A percentile compares a stretch with the other conserved stretches of the same genome.
These are phyloP conservation scores for Falco punctatus DNA, from an alignment of 2,113 vertebrate species.

Conservation along the genomic window DNA sequence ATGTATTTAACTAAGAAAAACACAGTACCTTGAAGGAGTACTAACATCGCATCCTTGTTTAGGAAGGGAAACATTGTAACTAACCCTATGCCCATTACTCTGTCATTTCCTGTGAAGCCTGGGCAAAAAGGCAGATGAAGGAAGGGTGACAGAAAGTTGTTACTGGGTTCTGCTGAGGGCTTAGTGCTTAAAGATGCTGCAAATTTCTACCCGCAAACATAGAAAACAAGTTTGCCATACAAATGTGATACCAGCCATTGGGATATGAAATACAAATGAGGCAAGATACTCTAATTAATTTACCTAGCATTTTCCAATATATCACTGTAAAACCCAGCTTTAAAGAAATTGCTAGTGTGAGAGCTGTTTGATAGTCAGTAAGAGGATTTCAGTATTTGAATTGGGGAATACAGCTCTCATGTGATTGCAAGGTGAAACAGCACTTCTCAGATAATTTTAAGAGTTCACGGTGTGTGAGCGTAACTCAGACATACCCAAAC, in stretches of 20 bases:
- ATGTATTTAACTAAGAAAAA: neutral
- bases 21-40: neutral
- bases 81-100: neutral
- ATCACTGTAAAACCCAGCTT: neutral
- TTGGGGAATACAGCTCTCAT: neutral
- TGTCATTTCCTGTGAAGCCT: neutral
- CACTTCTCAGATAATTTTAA: neutral
- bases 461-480: neutral
- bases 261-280: neutral
- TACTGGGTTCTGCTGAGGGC: rapidly evolving
- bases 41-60: neutral
- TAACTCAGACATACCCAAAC: neutral
- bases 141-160: neutral
- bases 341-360: neutral
- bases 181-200: neutral
- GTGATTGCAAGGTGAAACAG: neutral
- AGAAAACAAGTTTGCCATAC: neutral
- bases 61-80: neutral
- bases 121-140: neutral
- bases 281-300: neutral
- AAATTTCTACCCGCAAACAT: neutral
- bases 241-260: neutral
- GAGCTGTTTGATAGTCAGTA: neutral
- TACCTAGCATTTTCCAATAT: neutral
- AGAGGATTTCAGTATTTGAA: neutral